Evolutionary conservation across 2,797 vertebrate genomes (phyloP).

Genomic region (Onychomys leucogaster): DNA sequence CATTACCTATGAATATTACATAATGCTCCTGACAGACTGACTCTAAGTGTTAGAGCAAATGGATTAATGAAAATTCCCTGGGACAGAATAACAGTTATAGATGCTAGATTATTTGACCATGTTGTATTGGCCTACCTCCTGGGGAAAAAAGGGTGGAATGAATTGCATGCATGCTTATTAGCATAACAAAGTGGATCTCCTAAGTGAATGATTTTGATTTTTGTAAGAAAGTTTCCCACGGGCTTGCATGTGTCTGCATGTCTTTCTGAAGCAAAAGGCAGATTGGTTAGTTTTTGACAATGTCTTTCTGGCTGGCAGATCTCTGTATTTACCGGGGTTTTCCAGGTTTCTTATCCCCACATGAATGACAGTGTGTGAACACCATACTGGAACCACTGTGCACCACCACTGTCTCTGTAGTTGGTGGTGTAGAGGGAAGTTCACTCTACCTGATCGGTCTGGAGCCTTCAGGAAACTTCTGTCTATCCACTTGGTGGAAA

Average conservation of each 20-base stretch:
- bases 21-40: neutral
- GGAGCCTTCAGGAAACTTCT: neutral
- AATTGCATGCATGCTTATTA: neutral
- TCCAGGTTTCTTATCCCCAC: neutral
- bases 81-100: neutral
- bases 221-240: neutral
- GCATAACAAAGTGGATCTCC: neutral
- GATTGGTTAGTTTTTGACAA: neutral
- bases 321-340: neutral
- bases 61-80: neutral
- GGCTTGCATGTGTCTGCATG: neutral
- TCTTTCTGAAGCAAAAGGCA: neutral
- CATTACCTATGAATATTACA: neutral
- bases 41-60: slow-evolving; percentile 35
- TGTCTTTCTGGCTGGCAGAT: neutral
- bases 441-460: neutral
- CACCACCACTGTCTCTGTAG: neutral
- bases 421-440: neutral
- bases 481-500: neutral
- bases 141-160: neutral
- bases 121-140: neutral
- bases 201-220: neutral
- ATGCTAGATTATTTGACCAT: neutral
- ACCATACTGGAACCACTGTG: neutral
- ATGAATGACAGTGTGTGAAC: fast-evolving